These are phyloP conservation scores for Eupithecia subfuscata DNA, from an alignment of 2,888 invertebrate species.

Conservation along the genomic window DNA sequence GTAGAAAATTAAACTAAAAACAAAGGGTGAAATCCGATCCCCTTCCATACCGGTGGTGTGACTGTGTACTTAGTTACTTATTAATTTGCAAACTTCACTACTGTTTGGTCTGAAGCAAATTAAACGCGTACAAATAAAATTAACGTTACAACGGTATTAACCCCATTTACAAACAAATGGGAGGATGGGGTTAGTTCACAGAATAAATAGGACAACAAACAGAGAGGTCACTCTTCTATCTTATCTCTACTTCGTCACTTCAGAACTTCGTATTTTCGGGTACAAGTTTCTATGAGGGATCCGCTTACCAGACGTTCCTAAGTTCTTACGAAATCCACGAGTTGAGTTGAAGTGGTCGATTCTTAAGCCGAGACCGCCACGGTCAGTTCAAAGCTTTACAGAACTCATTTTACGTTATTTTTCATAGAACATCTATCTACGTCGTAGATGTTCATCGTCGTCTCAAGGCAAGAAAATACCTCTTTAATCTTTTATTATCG, in stretches of 20 bases:
- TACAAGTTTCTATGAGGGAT: too few species aligned
- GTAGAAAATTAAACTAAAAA: neutral
- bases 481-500: too few species aligned
- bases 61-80: conserved; percentile 12
- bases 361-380: too few species aligned
- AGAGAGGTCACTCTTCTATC: neutral
- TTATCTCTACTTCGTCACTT: neutral
- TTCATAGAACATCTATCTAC: too few species aligned
- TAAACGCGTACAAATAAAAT: conserved; percentile 61
- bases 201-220: neutral
- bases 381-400: too few species aligned
- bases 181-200: conserved; percentile 47
- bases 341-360: too few species aligned
- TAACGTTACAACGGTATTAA: conserved; percentile 65
- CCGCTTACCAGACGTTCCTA: too few species aligned
- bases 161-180: conserved; percentile 64
- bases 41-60: neutral
- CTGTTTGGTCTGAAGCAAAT: conserved; percentile 48
- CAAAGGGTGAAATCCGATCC: neutral
- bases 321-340: too few species aligned
- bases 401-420: too few species aligned
- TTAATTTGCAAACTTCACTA: conserved; percentile 11
- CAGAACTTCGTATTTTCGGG: neutral
- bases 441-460: too few species aligned
- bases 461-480: too few species aligned